Evolutionary conservation across 2,113 vertebrate genomes (phyloP).

Genomic region (Sebastes schlegelii): DNA sequence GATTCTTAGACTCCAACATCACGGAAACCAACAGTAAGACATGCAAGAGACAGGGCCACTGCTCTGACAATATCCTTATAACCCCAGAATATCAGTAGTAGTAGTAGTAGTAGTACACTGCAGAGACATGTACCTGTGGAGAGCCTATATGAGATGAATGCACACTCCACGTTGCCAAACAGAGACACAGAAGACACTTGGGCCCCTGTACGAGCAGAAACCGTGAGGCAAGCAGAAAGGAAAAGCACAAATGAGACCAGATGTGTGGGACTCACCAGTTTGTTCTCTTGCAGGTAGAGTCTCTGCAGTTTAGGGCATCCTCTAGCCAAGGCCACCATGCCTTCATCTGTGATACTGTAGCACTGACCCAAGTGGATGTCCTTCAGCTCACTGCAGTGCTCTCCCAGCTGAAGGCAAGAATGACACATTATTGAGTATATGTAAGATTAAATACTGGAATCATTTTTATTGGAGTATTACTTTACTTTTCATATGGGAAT

Average conservation of each 20-base stretch:
- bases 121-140: not conserved
- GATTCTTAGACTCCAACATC: not conserved
- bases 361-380: conserved; percentile 98
- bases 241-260: not conserved
- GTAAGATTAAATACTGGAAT: not conserved
- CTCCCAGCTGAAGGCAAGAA: conserved; percentile 87
- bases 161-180: not conserved
- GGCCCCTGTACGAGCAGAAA: not conserved
- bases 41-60: not conserved
- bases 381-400: conserved; percentile 93
- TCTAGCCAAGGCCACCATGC: conserved; percentile 94
- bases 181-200: not conserved
- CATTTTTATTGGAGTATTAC: not conserved
- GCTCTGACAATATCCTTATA: not conserved
- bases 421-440: not conserved
- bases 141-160: not conserved
- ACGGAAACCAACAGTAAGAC: not conserved
- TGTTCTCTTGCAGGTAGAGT: conserved; percentile 99
- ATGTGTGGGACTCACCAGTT: conserved; percentile 89
- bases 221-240: not conserved
- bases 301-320: conserved; percentile 94
- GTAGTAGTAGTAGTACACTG: too few relatives aligned
- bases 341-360: conserved; percentile 96
- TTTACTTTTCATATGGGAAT: not conserved
- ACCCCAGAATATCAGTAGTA: not conserved